These are phyloP conservation scores for Carassius auratus DNA, from an alignment of 2,113 vertebrate species.

Conservation along the genomic window DNA sequence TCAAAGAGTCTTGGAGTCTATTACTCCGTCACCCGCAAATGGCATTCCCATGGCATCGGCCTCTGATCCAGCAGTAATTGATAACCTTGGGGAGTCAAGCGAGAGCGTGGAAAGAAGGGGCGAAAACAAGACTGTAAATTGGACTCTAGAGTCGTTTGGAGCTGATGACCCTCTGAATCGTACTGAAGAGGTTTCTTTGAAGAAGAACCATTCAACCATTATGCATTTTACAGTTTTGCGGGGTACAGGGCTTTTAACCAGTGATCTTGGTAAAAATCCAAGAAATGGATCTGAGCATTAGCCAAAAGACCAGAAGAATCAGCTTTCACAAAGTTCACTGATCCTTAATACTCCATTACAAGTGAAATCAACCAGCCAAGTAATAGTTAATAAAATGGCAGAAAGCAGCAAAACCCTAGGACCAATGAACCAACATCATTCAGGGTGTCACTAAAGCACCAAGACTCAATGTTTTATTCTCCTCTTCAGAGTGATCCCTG, in stretches of 20 bases:
- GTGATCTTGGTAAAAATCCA: slow-evolving; percentile 37
- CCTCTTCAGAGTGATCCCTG: slow-evolving; percentile 8
- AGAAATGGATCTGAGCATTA: slow-evolving; percentile 11
- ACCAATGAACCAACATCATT: neutral
- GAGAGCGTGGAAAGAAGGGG: slow-evolving; percentile 58
- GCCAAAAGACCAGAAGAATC: slow-evolving; percentile 4
- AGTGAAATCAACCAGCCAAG: slow-evolving; percentile 1
- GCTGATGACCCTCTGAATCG: slow-evolving; percentile 28
- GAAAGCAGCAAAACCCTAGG: neutral
- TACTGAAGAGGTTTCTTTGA: slow-evolving; percentile 47
- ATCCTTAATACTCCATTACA: slow-evolving; percentile 25
- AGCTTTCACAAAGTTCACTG: slow-evolving; percentile 16
- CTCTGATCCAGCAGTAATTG: slow-evolving; percentile 60
- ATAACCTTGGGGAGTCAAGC: slow-evolving; percentile 53
- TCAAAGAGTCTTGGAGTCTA: slow-evolving; percentile 58
- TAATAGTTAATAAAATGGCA: slow-evolving; percentile 15
- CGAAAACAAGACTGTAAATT: slow-evolving; percentile 51
- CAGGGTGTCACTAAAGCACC: neutral
- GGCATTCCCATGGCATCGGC: slow-evolving; percentile 56
- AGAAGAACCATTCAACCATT: slow-evolving; percentile 52
- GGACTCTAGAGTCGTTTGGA: slow-evolving; percentile 47
- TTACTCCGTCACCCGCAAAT: slow-evolving; percentile 58
- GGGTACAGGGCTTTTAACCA: slow-evolving; percentile 50
- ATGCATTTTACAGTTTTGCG: slow-evolving; percentile 58
- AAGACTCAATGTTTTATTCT: neutral